These are phyloP conservation scores for Chionodraco myersi DNA, from an alignment of 2,113 vertebrate genomes.

Conservation along the genomic window DNA sequence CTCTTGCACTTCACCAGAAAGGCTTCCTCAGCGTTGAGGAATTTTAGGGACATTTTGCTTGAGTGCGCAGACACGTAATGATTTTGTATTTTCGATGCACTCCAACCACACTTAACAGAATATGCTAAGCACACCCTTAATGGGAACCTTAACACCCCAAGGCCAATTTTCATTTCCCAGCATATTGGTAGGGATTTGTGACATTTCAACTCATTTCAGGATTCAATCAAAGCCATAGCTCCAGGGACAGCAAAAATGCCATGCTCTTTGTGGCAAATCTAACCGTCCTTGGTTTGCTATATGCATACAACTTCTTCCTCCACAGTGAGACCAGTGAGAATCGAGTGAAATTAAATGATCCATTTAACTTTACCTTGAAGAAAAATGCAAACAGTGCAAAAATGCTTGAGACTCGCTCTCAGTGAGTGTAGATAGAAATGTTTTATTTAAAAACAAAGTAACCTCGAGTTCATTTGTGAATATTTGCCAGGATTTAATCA, in stretches of 20 bases:
- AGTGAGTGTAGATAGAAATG: constrained; percentile 31
- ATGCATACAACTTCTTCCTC: constrained; percentile 55
- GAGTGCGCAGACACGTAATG: constrained; percentile 65
- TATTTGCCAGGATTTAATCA: constrained; percentile 42
- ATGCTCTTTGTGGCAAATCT: constrained; percentile 73
- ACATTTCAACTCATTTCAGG: constrained; percentile 79
- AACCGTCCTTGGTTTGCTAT: constrained; percentile 73
- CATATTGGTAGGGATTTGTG: constrained; percentile 72
- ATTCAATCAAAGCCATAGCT: constrained; percentile 80
- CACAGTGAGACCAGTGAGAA: constrained; percentile 57
- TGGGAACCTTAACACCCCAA: constrained; percentile 73
- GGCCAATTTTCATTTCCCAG: constrained; percentile 73
- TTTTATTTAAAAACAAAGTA: constrained; percentile 62
- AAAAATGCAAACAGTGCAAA: constrained; percentile 54
- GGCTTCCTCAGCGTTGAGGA: constrained; percentile 28
- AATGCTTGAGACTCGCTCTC: constrained; percentile 19
- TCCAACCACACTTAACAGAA: constrained; percentile 74
- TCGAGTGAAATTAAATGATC: constrained; percentile 70
- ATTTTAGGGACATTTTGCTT: constrained; percentile 59
- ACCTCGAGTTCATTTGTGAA: constrained; percentile 43
- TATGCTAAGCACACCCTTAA: constrained; percentile 74
- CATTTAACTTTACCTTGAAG: constrained; percentile 74
- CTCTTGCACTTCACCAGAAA: constrained; percentile 3
- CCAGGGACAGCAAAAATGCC: constrained; percentile 69
- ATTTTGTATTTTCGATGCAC: constrained; percentile 72